These are phyloP conservation scores for Cinclus cinclus DNA, from an alignment of 2,113 vertebrate species.

Conservation along the genomic window DNA sequence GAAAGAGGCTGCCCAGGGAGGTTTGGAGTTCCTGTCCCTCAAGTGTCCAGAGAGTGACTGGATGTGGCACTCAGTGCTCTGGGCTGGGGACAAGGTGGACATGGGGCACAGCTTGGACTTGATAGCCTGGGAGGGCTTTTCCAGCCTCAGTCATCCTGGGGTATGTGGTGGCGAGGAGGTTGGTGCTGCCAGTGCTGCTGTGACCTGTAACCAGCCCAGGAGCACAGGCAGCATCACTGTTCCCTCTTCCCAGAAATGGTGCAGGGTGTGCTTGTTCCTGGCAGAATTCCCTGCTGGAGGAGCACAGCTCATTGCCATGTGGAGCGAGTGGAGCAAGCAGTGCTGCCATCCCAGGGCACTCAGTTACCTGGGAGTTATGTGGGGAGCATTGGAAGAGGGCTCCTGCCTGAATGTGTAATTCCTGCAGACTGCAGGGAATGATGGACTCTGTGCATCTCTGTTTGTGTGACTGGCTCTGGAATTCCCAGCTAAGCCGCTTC, in stretches of 20 bases:
- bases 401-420: background rate
- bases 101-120: accelerated
- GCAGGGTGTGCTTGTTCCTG: background rate
- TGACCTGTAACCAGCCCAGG: background rate
- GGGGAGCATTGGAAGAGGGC: background rate
- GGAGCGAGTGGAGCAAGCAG: background rate
- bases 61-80: background rate
- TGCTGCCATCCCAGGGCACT: background rate
- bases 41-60: accelerated
- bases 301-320: accelerated
- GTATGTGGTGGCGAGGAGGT: background rate
- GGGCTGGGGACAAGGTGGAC: background rate
- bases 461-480: background rate
- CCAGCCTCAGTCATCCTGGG: background rate
- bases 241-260: background rate
- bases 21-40: background rate
- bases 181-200: background rate
- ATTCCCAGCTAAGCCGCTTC: background rate
- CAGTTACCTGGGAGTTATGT: accelerated
- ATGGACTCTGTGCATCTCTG: accelerated
- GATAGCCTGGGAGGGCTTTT: background rate
- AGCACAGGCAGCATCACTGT: background rate
- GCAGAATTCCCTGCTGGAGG: background rate
- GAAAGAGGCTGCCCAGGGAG: background rate
- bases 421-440: background rate